Conservation (phyloP, 2,888 invertebrate genomes). For the Acrocyrtus sp. region DNA sequence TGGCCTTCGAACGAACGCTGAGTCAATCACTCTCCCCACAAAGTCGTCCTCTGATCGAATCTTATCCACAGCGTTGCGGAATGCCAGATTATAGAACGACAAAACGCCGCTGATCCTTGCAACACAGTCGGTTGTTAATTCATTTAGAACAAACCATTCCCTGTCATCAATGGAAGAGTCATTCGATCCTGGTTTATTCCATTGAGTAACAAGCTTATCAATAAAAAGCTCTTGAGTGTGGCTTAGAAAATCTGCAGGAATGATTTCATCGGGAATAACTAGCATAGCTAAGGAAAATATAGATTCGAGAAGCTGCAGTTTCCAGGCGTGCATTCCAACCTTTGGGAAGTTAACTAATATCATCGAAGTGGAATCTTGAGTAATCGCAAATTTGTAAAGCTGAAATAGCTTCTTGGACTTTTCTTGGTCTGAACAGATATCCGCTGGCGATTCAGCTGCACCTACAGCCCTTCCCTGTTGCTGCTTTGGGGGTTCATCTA, state of each 20-base stretch:
- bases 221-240: slow-evolving; percentile 28
- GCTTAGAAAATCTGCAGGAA: slow-evolving; percentile 21
- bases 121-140: neutral
- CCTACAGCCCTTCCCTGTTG: neutral
- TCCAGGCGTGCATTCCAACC: slow-evolving; percentile 38
- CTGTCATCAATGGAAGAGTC: neutral
- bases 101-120: neutral
- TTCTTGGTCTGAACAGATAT: slow-evolving; percentile 10
- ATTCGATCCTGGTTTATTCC: slow-evolving; percentile 1
- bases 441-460: neutral
- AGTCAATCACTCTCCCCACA: neutral
- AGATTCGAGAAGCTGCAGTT: slow-evolving; percentile 29
- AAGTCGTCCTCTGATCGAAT: slow-evolving; percentile 5
- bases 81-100: slow-evolving; percentile 11
- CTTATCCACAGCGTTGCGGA: neutral
- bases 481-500: neutral
- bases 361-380: neutral
- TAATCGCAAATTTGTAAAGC: slow-evolving; percentile 27
- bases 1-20: neutral
- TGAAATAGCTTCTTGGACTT: slow-evolving; percentile 15
- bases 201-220: slow-evolving; percentile 11
- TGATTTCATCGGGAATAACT: neutral
- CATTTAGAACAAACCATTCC: neutral
- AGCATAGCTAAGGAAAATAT: slow-evolving; percentile 21
- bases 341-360: slow-evolving; percentile 4